Evolutionary conservation across 1,140 invertebrate species (phyloP).

Genomic region (Bombus pyrosoma): DNA sequence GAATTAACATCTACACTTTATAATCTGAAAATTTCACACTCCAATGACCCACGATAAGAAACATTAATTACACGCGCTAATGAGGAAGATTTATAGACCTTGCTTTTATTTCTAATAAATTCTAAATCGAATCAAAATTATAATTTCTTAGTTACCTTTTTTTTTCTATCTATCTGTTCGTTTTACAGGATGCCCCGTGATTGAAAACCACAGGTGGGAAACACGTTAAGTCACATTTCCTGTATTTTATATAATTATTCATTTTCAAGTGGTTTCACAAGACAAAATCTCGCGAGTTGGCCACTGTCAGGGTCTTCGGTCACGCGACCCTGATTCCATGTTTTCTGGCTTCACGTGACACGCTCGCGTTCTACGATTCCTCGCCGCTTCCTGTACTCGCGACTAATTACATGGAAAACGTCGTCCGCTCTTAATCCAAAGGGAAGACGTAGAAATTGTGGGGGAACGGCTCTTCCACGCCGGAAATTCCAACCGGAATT

Average conservation of each 20-base stretch:
- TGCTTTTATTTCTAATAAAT: not conserved
- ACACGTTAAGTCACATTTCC: not conserved
- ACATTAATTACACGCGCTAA: not conserved
- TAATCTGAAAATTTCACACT: not conserved
- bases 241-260: not conserved
- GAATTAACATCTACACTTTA: not conserved
- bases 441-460: constrained; percentile 30
- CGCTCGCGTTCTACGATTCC: not conserved
- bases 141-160: not conserved
- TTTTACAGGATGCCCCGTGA: not conserved
- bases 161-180: not conserved
- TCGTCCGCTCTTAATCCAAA: constrained; percentile 15
- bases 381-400: not conserved
- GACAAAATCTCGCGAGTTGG: constrained; percentile 7
- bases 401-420: constrained; percentile 27
- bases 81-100: not conserved
- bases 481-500: constrained; percentile 33
- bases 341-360: constrained; percentile 31
- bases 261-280: not conserved
- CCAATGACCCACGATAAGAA: not conserved
- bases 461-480: not conserved
- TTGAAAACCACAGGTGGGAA: not conserved
- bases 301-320: constrained; percentile 37
- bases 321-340: constrained; percentile 30
- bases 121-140: not conserved